Evolutionary conservation across 2,797 vertebrate genomes (phyloP), one percentile per base, ranked within the genome.

Genomic region (Phataginus tricuspis): DNA sequence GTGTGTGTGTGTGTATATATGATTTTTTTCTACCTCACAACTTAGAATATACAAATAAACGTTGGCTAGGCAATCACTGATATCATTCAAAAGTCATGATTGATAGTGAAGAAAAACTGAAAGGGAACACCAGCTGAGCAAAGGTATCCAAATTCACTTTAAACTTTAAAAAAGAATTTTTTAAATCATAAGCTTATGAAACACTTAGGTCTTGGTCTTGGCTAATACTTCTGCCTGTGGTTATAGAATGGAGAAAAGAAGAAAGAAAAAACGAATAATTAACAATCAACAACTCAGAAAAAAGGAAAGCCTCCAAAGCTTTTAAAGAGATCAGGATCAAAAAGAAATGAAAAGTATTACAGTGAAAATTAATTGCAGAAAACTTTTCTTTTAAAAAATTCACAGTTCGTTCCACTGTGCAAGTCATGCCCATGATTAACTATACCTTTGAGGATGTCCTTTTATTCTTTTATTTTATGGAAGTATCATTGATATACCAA

Each of bases 21-120:
- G 31, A 78, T 49, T 89, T 39, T 59, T 89, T 57, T 69, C 51
- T 71, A 61, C 25, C 9, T 75, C 31, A 14, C 25, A 27, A 37
- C 23, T n/a, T 93, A 87, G 37, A 53, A 80, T 69, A 92, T 75
- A 72, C 29, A 85, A 74, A 49, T 79, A 79, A 95, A 72, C 87
- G 55, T 69, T 64, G 34, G 39, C 2, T 6, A 53, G 25, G 5
- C 71, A 90, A 77, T 77, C 18, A 51, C 12, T 37, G n/a, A 88
- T 93, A 45, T 69, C 19, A 90, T 77, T 87, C 49, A 82, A 84
- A 85, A 82, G 23, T 84, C 34, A 78, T 15, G 37, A 72, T 5
- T 42, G 78, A n/a, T 49, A 77, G 7, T 13, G 23, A 78, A 77
- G 12, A 77, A 69, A 74, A 86, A 74, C 29, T 14, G 27, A 89